Evolutionary conservation across 2,797 vertebrate species (phyloP).

Genomic region (Myoxocephalus aenaeus): DNA sequence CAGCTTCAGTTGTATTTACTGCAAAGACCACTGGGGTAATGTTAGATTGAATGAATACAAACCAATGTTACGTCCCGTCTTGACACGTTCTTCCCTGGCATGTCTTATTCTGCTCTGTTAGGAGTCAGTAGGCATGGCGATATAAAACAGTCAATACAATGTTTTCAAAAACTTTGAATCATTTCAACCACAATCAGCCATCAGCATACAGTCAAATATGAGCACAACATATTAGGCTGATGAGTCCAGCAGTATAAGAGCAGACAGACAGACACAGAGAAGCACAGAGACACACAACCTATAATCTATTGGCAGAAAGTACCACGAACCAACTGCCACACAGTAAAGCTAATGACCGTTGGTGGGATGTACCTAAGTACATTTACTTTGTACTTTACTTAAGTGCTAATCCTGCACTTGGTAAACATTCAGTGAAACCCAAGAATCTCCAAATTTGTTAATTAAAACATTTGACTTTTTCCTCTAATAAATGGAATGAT

Average conservation of each 20-base stretch:
- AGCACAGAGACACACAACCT: background rate
- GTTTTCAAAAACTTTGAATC: too few relatives aligned
- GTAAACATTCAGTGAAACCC: background rate
- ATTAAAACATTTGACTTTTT: background rate
- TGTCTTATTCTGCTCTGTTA: background rate
- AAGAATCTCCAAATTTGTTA: background rate
- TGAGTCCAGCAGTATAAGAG: too few relatives aligned
- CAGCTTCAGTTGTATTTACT: background rate
- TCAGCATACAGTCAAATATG: too few relatives aligned
- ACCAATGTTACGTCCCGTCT: too few relatives aligned
- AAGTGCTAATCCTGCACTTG: too few relatives aligned
- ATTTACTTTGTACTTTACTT: background rate
- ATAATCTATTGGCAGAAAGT: background rate
- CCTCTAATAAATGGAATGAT: background rate
- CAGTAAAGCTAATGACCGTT: background rate
- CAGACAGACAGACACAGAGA: background rate
- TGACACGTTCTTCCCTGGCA: too few relatives aligned
- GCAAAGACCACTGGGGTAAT: background rate
- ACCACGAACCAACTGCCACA: background rate
- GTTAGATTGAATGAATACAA: background rate
- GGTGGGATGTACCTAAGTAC: too few relatives aligned
- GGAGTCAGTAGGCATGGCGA: too few relatives aligned
- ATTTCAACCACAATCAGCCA: too few relatives aligned
- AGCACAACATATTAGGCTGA: too few relatives aligned
- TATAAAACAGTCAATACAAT: too few relatives aligned